Conservation (phyloP, 2,797 vertebrate species). For the Poeciliopsis turneri region DNA sequence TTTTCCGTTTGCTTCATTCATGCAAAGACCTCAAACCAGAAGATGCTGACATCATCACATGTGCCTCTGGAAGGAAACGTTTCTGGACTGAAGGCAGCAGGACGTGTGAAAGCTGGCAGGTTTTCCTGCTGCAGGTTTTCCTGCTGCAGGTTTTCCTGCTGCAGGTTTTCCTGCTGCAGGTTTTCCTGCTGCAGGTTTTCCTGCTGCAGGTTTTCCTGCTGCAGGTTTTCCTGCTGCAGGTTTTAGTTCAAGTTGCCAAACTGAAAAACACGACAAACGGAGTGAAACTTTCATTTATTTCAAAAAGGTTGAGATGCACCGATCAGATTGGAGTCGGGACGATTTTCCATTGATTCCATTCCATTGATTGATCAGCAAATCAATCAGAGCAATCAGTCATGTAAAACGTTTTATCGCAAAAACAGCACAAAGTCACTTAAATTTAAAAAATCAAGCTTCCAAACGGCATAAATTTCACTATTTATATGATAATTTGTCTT, state of each 20-base stretch:
- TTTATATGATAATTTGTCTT: too few relatives aligned
- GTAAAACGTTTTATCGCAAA: too few relatives aligned
- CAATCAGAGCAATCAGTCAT: too few relatives aligned
- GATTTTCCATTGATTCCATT: background rate
- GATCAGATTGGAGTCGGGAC: background rate
- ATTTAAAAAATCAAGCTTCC: too few relatives aligned
- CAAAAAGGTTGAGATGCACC: background rate
- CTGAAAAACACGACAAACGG: background rate
- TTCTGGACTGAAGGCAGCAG: slow-evolving; percentile 7
- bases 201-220: slow-evolving; percentile 5
- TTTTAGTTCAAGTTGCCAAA: slow-evolving; percentile 25
- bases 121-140: slow-evolving; percentile 10
- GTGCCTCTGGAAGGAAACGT: slow-evolving; percentile 28
- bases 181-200: too few relatives aligned
- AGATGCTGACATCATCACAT: slow-evolving; percentile 30
- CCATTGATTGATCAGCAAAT: background rate
- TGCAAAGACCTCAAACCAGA: slow-evolving; percentile 35
- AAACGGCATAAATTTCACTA: too few relatives aligned
- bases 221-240: background rate
- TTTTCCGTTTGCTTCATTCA: slow-evolving; percentile 31
- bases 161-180: too few relatives aligned
- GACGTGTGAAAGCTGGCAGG: background rate
- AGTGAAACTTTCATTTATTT: background rate
- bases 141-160: too few relatives aligned
- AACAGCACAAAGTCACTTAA: too few relatives aligned